Base-by-base conservation (phyloP, 2,113 vertebrate genomes). In the Todiramphus saurophagus region DNA sequence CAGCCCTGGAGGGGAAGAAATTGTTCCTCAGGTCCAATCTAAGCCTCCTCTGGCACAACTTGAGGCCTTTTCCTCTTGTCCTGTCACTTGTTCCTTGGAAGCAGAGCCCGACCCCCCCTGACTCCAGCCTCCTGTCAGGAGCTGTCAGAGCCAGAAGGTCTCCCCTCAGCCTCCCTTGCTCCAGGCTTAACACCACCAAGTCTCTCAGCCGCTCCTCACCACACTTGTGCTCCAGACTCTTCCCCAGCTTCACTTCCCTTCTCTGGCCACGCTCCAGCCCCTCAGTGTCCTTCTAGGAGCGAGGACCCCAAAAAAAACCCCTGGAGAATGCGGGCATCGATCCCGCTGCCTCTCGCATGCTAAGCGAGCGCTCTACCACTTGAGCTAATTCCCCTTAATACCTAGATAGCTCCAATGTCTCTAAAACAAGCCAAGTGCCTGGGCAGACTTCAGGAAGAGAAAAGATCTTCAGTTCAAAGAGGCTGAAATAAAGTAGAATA, bases 251-350 rank as follows among this genome's bases (percentile, higher is more conserved):
- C 17, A 12, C 18, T 58, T 31, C 31, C 17, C 30, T 33, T 58
- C 17, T 33, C 31, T 58, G 55, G 30, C 31, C 55, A 58, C 7
- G 7, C 55, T 58, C 55, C 55, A 58, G 55, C 31, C 30, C 55
- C 31, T 58, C 30, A 19, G 33, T 11, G 31, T 58, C 31, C 55
- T 58, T 33, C 28, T 33, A 16, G 31, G 10, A 58, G 31, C 20
- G 31, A 33, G 55, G 28, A 58, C 31, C 11, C 30, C 31, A 58
- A 58, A 58, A 44, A 50, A 33, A 19, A 9, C 11, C 4, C 4
- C 1, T 96, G 97, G 98, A 98, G 98, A 98, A 98, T 96, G 97
- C 97, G 96, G 97, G 98, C 91, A 98, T 98, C 98, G 97, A 98
- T 98, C 98, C 97, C 95, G 90, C 97, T 97, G 95, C 97, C 97